Percentiles rank a stretch among this genome's conserved stretches.
These are phyloP conservation scores for Stylophora pistillata DNA, from an alignment of 64 coral and sea anemone genomes.

Conservation along the genomic window DNA sequence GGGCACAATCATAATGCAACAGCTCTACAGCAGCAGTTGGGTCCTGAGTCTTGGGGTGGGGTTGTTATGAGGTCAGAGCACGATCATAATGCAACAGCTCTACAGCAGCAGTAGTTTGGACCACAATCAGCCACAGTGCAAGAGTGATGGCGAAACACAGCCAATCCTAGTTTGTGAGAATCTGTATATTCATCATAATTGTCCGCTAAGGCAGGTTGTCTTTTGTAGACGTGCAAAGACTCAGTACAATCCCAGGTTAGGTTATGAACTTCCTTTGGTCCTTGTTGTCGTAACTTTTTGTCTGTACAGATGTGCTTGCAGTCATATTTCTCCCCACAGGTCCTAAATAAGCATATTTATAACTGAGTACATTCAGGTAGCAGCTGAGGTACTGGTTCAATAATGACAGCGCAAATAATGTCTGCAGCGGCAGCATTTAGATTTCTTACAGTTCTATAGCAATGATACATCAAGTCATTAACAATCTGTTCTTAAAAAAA, in stretches of 20 bases:
- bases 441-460: too few relatives aligned
- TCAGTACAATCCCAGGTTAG: slow-evolving; percentile 76
- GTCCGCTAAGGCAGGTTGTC: slow-evolving; percentile 74
- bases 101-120: slow-evolving; percentile 91
- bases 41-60: too few relatives aligned
- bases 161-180: slow-evolving; percentile 81
- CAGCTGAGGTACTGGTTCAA: too few relatives aligned
- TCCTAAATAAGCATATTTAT: not conserved
- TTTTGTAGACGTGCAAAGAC: slow-evolving; percentile 84
- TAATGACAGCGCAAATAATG: too few relatives aligned
- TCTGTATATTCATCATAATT: slow-evolving; percentile 89
- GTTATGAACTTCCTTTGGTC: slow-evolving; percentile 56
- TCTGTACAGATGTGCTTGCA: slow-evolving; percentile 74
- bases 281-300: slow-evolving; percentile 67
- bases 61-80: not conserved
- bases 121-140: slow-evolving; percentile 77
- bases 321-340: slow-evolving; percentile 52
- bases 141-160: slow-evolving; percentile 79
- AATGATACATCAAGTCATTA: too few relatives aligned
- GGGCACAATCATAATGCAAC: slow-evolving; percentile 31
- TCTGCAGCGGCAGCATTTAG: too few relatives aligned
- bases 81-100: slow-evolving; percentile 69
- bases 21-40: slow-evolving; percentile 91
- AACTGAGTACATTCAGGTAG: too few relatives aligned
- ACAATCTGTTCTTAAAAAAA: too few relatives aligned